A percentile compares a stretch with the other conserved stretches of the same genome.
Evolutionary conservation across 2,888 invertebrate genomes (phyloP).

Genomic region (Taenaris catops): DNA sequence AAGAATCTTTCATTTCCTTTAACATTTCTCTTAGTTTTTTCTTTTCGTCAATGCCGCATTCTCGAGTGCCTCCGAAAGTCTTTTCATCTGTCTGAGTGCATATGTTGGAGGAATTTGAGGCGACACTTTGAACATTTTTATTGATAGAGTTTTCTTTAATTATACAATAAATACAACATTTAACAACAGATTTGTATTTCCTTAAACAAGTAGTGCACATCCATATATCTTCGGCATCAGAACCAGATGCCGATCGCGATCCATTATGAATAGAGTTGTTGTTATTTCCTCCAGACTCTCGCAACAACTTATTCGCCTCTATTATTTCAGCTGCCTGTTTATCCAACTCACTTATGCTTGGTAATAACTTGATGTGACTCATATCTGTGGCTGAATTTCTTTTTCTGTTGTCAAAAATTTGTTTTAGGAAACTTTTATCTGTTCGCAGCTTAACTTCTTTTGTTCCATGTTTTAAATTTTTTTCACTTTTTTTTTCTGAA

Average conservation of each 20-base stretch:
- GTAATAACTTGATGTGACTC: slow-evolving; percentile 77
- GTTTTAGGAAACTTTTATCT: slow-evolving; percentile 78
- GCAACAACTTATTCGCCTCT: slow-evolving; percentile 57
- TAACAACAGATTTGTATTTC: slow-evolving; percentile 51
- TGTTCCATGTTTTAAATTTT: slow-evolving; percentile 36
- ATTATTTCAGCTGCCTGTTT: slow-evolving; percentile 88
- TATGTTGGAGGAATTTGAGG: slow-evolving; percentile 30
- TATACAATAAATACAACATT: slow-evolving; percentile 46
- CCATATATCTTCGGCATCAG: slow-evolving; percentile 38
- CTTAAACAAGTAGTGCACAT: slow-evolving; percentile 56
- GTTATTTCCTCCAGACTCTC: slow-evolving; percentile 3
- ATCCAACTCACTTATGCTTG: slow-evolving; percentile 89
- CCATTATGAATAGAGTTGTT: slow-evolving; percentile 1
- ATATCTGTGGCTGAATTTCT: slow-evolving; percentile 53
- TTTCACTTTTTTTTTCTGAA: slow-evolving; percentile 41
- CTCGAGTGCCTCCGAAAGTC: slow-evolving; percentile 3
- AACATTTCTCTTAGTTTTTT: slow-evolving; percentile 84
- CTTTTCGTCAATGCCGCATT: slow-evolving; percentile 58
- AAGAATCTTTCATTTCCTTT: slow-evolving; percentile 88
- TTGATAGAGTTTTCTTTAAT: slow-evolving; percentile 29
- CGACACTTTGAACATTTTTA: slow-evolving; percentile 21
- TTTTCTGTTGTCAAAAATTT: slow-evolving; percentile 66
- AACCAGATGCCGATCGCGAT: slow-evolving; percentile 1
- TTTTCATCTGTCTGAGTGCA: slow-evolving; percentile 43
- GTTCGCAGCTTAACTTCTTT: slow-evolving; percentile 53